Base-by-base conservation (phyloP, 2,888 invertebrate species). In the Stratiomys singularior region DNA sequence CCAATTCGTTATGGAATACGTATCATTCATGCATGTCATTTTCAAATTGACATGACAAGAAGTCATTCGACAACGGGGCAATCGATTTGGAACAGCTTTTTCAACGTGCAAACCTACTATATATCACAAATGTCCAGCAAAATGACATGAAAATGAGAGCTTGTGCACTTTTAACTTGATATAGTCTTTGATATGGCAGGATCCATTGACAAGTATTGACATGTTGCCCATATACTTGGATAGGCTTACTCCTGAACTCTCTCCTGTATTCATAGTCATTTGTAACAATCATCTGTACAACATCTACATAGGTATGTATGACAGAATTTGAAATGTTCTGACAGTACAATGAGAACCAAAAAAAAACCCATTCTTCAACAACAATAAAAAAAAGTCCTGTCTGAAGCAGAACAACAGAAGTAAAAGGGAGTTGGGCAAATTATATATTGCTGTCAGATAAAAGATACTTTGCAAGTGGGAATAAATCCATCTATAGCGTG, bases 401-500 rank as follows among this genome's bases (percentile, higher is more conserved):
- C 60, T 60, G 60, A 25, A 9, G 2, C 60, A 23, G 18, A 11
- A 21, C 9, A 60, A 60, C 15, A 60, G 18, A 15, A 13, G n/a
- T 4, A 15, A 52, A 23, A 25, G 27, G 64, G 30, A 28, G 27
- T 18, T 11, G n/a, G 28, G 64, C 30, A 64, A 64, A 64, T 64
- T 64, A 64, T 64, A 64, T 64, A 30, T 64, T 28, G 30, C 28
- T 18, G 30, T 30, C 64, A 64, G 64, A 30, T 60, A 64, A 27
- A 30, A 64, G 30, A 64, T 27, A 64, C 64, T n/a, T 30, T 71
- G 25, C 27, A 71, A 25, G 69, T n/a, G 69, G 63, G 46, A 64
- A 76, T 66, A 76, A 66, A 76, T 76, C 76, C 76, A 76, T 76
- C 47, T 66, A 76, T 46, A 23, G 76, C 37, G 76, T 76, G 76